These are phyloP conservation scores for Sebastes trivittatus DNA, from an alignment of 2,797 vertebrate species.

Conservation along the genomic window DNA sequence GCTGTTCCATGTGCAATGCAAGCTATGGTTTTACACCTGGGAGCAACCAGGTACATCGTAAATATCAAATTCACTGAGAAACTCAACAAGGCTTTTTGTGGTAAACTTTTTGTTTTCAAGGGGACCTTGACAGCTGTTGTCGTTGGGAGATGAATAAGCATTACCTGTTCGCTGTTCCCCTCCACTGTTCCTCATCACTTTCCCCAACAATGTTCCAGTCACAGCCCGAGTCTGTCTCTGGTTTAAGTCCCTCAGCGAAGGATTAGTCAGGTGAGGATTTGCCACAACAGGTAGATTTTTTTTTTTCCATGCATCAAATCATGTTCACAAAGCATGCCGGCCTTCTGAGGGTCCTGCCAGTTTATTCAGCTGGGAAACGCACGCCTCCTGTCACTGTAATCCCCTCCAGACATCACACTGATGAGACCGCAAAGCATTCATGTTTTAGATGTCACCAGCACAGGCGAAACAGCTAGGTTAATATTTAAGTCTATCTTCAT, in stretches of 20 bases:
- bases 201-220: constrained; percentile 18
- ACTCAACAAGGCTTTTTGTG: neutral
- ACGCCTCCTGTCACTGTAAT: constrained; percentile 16
- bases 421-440: neutral
- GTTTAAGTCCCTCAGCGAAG: constrained; percentile 40
- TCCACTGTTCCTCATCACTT: constrained; percentile 4
- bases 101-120: constrained; percentile 5
- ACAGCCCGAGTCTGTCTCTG: neutral
- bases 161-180: constrained; percentile 1
- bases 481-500: neutral
- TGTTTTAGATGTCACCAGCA: neutral
- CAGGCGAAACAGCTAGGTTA: neutral
- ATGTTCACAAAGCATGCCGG: constrained; percentile 26
- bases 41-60: neutral
- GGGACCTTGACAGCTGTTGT: constrained; percentile 26
- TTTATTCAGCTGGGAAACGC: constrained; percentile 30
- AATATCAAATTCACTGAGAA: neutral
- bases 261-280: constrained; percentile 51
- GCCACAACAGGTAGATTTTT: constrained; percentile 38
- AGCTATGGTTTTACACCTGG: neutral
- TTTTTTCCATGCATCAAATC: constrained; percentile 43
- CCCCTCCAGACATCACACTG: constrained; percentile 16
- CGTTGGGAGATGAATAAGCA: neutral
- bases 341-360: constrained; percentile 19
- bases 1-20: neutral